Conservation (phyloP, 2,888 invertebrate genomes). For the Hemicrepidius hirtus region DNA sequence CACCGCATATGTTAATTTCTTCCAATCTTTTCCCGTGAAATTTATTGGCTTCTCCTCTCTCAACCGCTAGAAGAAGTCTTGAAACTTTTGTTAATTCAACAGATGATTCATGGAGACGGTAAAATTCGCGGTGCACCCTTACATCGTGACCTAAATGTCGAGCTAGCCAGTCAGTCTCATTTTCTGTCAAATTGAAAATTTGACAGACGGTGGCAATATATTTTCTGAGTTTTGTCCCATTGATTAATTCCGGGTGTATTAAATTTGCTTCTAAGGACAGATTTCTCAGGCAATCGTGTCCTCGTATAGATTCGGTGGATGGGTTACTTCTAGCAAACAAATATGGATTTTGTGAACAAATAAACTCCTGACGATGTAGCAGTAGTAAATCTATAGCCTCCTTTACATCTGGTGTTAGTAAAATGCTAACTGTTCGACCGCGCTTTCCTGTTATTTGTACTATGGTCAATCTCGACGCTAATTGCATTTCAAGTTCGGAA, state of each 20-base stretch:
- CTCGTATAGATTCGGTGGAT: conserved; percentile 16
- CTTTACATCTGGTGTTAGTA: conserved; percentile 38
- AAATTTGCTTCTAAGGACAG: conserved; percentile 28
- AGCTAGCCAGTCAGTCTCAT: not conserved
- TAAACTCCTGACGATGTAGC: not conserved
- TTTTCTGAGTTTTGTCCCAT: no score
- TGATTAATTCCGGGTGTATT: conserved; percentile 1
- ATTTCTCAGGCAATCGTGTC: conserved; percentile 37
- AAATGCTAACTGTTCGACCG: conserved; percentile 30
- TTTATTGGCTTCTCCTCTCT: conserved; percentile 8
- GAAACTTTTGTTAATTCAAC: not conserved
- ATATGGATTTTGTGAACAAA: conserved; percentile 8
- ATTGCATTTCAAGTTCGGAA: conserved; percentile 30
- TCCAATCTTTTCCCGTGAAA: not conserved
- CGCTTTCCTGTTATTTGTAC: conserved; percentile 35
- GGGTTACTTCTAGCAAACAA: conserved; percentile 31
- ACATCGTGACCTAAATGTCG: conserved; percentile 1
- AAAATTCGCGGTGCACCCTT: no score
- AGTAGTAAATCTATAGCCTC: conserved; percentile 30
- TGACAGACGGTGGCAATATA: no score
- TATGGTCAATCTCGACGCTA: conserved; percentile 23
- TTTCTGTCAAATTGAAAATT: not conserved
- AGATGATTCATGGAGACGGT: not conserved
- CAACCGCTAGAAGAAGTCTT: not conserved
- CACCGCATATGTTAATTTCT: not conserved